Percentiles rank a stretch among this genome's conserved stretches.
phyloP scores from a whole-genome alignment of 1,140 invertebrate species.

The Nymphalis io region DNA sequence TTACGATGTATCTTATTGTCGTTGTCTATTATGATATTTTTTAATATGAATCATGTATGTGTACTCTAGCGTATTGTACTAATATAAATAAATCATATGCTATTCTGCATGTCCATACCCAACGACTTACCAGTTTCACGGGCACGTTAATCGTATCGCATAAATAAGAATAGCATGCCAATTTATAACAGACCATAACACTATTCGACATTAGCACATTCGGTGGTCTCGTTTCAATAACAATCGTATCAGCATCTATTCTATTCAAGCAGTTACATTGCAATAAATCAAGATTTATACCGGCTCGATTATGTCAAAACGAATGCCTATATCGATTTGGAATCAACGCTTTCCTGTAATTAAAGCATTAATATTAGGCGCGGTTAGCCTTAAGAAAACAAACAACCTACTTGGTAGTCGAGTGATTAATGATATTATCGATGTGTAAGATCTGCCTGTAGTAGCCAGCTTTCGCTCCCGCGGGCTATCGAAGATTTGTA shows the following conservation, averaged over 20 bases:
- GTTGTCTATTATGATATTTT: no score
- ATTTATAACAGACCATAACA: neutral
- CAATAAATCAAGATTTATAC: slow-evolving; percentile 42
- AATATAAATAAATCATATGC: no score
- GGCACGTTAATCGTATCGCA: no score
- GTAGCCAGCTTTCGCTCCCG: slow-evolving; percentile 61
- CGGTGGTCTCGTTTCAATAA: neutral
- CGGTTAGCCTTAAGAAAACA: slow-evolving; percentile 36
- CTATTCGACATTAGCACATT: neutral
- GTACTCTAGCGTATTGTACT: no score
- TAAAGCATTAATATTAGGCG: slow-evolving; percentile 44
- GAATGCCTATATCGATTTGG: slow-evolving; percentile 41
- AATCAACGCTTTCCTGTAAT: slow-evolving; percentile 44
- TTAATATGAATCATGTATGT: no score
- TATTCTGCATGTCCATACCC: no score
- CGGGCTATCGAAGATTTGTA: slow-evolving; percentile 49
- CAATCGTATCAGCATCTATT: slow-evolving; percentile 1
- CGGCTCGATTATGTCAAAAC: slow-evolving; percentile 39
- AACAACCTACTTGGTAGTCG: slow-evolving; percentile 26
- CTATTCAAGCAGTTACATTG: slow-evolving; percentile 12
- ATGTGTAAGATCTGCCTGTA: slow-evolving; percentile 49
- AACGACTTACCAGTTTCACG: no score
- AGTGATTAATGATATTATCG: slow-evolving; percentile 65
- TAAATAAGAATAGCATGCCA: no score
- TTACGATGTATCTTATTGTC: no score